Conservation (phyloP, 2,113 vertebrate species). For the Lichenostomus cassidix region DNA sequence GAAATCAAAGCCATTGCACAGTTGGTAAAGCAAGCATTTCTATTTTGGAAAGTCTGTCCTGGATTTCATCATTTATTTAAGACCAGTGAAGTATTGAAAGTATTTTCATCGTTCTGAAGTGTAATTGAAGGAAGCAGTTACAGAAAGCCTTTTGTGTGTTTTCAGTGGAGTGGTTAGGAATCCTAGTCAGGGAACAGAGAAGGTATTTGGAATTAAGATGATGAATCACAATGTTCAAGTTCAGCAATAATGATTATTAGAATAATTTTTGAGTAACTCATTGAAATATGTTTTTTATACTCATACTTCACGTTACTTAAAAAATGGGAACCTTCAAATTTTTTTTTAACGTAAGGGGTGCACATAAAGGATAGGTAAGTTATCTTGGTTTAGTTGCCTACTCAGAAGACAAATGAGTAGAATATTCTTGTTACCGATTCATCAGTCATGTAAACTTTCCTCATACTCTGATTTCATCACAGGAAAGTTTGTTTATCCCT, state of each 20-base stretch:
- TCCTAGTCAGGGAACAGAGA: neutral
- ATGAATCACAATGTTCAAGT: neutral
- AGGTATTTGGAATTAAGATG: neutral
- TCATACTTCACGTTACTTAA: neutral
- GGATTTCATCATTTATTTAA: neutral
- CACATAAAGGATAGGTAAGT: neutral
- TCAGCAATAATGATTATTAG: neutral
- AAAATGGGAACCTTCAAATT: neutral
- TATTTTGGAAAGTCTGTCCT: neutral
- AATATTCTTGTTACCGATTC: neutral
- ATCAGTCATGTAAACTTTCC: slow-evolving; percentile 2
- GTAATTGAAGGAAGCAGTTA: neutral
- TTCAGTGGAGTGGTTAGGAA: neutral
- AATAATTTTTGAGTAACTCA: neutral
- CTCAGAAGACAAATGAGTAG: neutral
- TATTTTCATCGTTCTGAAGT: neutral
- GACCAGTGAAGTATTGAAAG: neutral
- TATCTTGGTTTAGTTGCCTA: neutral
- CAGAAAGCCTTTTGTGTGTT: neutral
- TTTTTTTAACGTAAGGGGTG: neutral
- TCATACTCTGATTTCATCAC: neutral
- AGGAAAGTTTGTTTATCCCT: neutral
- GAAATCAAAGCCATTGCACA: neutral
- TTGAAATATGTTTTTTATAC: neutral
- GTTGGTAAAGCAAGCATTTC: neutral